These are phyloP conservation scores for Argya squamiceps DNA, from an alignment of 2,797 vertebrate genomes.

Conservation along the genomic window DNA sequence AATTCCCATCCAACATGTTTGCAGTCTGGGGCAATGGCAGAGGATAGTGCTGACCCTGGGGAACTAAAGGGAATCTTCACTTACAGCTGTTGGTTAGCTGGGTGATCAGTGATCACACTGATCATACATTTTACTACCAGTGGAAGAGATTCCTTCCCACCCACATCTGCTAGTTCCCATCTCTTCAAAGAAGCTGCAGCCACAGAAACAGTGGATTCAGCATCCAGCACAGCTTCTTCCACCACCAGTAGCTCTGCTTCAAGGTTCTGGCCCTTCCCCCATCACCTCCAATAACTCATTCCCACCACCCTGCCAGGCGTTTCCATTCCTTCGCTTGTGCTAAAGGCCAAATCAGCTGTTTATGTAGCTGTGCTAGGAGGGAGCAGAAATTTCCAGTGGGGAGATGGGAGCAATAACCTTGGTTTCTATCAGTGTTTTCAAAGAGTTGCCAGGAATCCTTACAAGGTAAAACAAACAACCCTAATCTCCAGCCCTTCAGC, in stretches of 20 bases:
- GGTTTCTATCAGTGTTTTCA: constrained; percentile 2
- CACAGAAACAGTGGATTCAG: background rate
- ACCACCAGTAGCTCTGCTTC: background rate
- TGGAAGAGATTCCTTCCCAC: background rate
- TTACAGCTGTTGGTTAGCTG: background rate
- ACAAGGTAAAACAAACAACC: background rate
- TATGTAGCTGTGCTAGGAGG: constrained; percentile 40
- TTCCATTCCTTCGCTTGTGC: background rate
- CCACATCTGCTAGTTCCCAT: background rate
- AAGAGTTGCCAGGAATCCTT: background rate
- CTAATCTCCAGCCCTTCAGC: background rate
- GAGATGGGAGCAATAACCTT: constrained; percentile 25
- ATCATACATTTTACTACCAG: background rate
- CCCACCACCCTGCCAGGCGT: background rate
- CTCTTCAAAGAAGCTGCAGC: constrained; percentile 2
- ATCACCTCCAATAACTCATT: constrained; percentile 20
- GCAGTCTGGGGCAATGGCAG: background rate
- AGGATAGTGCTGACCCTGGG: background rate
- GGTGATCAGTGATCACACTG: background rate
- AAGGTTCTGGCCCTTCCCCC: background rate
- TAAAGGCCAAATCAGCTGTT: constrained; percentile 49
- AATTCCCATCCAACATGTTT: background rate
- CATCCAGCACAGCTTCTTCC: background rate
- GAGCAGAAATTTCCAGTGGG: constrained; percentile 26
- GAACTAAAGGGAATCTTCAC: background rate